These are phyloP conservation scores for Lucilia sericata DNA, from an alignment of 1,140 invertebrate species.

Conservation along the genomic window DNA sequence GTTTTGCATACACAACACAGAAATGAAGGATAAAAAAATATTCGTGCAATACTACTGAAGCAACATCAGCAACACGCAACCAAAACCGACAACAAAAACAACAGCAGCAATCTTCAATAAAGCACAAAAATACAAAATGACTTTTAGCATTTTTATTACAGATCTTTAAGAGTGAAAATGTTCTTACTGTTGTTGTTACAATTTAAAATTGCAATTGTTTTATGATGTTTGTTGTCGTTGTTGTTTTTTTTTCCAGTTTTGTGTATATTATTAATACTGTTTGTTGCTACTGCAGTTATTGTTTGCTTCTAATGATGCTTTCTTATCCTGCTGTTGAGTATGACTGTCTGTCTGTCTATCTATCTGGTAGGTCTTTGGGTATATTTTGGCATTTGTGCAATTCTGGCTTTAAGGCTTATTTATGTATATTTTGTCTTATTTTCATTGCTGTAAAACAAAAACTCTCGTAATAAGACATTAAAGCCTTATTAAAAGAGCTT, in stretches of 20 bases:
- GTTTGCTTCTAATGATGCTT: not conserved
- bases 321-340: not conserved
- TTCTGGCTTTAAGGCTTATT: slow-evolving; percentile 2
- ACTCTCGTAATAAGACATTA: too few relatives aligned
- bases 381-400: not conserved
- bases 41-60: not conserved
- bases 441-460: not conserved
- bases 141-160: not conserved
- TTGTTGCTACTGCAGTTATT: not conserved
- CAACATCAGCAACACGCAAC: not conserved
- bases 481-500: too few relatives aligned
- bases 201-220: slow-evolving; percentile 17
- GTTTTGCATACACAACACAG: slow-evolving; percentile 9
- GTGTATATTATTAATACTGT: not conserved
- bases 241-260: too few relatives aligned
- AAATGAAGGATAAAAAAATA: not conserved
- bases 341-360: not conserved
- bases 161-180: not conserved
- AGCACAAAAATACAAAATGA: not conserved
- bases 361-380: not conserved
- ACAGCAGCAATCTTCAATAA: not conserved
- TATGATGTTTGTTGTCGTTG: not conserved
- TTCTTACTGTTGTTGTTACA: not conserved
- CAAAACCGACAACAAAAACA: not conserved
- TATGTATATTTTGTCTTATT: not conserved